Conservation (phyloP, 2,113 vertebrate genomes). For the Rutilus rutilus region DNA sequence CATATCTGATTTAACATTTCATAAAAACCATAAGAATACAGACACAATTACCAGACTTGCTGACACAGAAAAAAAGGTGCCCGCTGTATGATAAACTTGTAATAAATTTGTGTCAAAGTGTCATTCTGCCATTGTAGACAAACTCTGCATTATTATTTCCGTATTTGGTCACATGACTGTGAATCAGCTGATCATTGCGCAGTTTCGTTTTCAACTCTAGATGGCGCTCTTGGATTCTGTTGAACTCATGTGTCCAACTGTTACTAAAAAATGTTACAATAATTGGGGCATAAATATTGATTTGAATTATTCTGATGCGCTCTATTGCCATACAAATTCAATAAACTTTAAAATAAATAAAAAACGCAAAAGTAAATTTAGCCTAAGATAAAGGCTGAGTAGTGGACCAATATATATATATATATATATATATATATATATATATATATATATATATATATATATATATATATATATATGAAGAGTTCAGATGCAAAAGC, state of each 20-base stretch:
- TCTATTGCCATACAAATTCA: neutral
- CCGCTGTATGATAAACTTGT: too few relatives aligned
- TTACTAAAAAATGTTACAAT: neutral
- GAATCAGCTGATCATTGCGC: neutral
- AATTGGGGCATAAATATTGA: neutral
- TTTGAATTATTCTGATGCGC: neutral
- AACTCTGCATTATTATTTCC: constrained; percentile 26
- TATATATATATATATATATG: too few relatives aligned
- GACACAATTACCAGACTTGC: neutral
- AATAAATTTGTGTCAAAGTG: neutral
- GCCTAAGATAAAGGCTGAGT: too few relatives aligned
- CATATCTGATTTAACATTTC: constrained; percentile 58
- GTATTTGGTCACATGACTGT: constrained; percentile 54
- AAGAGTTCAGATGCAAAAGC: too few relatives aligned
- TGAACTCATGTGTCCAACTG: too few relatives aligned
- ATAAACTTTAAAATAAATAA: neutral
- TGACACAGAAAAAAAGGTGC: neutral
- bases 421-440: too few relatives aligned
- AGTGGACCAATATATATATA: too few relatives aligned
- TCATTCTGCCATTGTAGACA: neutral
- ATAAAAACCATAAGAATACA: neutral
- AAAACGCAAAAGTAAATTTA: too few relatives aligned
- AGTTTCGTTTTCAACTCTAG: constrained; percentile 11
- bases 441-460: too few relatives aligned
- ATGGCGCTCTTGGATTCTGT: constrained; percentile 1